Evolutionary conservation across 2,797 vertebrate species (phyloP), one percentile per base, ranked within the genome.

Genomic region (Galagoides demidoff): DNA sequence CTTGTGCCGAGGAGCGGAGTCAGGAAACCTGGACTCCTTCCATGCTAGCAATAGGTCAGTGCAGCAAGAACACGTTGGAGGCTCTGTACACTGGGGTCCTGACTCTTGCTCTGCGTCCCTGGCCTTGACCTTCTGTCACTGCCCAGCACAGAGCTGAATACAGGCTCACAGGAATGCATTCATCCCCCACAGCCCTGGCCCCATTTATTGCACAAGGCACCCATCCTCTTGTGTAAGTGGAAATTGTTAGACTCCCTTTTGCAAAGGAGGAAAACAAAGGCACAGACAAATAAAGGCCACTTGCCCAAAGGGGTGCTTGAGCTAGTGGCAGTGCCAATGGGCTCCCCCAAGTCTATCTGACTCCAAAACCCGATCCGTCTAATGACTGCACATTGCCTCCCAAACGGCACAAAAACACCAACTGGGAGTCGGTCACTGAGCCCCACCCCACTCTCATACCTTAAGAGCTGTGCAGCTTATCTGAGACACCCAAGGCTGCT

Each of bases 401-500:
- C 29, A n/a, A 29, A 64, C 29, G 70, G 7, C 63, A 27, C 14
- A 5, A 1, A 63, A 74, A 73, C 5, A 70, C 55, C 86, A 29
- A 0, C 59, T 13, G 22, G 39, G 22, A 76, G 31, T n/a, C 2
- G 0, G 59, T 74, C 63, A 17, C 31, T 2, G 1, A 34, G 0
- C 9, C 39, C 77, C 27, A 7, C 14, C 25, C 5, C 55, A 23
- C 57, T 23, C 39, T 12, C 19, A 52, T 55, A 39, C 68, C 17
- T 20, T 25, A 45, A n/a, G 59, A 34, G 79, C 61, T 45, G 14
- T 22, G n/a, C 5, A 0, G 16, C 68, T 74, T 49, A 19, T 13
- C 31, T 7, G 1, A 61, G 66, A 49, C 31, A 45, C 14, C 37
- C 9, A 3, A 12, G 43, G 31, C 52, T 66, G 63, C 57, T 4